Evolutionary conservation across 2,797 vertebrate species (phyloP).

Genomic region (Ctenochaetus hawaiiensis): DNA sequence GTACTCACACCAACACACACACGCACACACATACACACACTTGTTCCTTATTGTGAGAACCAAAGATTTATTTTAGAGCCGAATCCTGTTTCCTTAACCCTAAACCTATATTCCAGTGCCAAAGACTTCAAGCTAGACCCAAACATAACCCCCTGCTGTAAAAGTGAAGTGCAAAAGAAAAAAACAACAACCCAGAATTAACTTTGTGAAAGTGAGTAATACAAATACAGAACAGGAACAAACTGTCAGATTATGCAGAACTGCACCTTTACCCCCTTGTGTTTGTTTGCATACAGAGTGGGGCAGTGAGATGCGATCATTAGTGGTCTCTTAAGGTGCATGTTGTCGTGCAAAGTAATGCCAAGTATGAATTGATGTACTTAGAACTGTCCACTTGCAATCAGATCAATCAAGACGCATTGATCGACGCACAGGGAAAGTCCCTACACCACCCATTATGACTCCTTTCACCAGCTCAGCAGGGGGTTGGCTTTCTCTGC

Average conservation of each 20-base stretch:
- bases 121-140: conserved; percentile 9
- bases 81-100: conserved; percentile 7
- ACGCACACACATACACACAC: neutral
- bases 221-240: conserved; percentile 1
- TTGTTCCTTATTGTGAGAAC: conserved; percentile 13
- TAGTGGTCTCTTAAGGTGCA: too few species aligned
- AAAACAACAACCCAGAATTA: conserved; percentile 7
- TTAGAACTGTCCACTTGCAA: too few species aligned
- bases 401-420: too few species aligned
- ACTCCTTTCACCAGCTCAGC: too few species aligned
- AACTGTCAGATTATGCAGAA: neutral
- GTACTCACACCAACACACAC: conserved; percentile 3
- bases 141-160: conserved; percentile 14
- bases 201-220: conserved; percentile 3
- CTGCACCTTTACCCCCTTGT: neutral
- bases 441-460: too few species aligned
- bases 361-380: too few species aligned
- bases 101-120: neutral
- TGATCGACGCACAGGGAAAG: too few species aligned
- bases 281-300: too few species aligned
- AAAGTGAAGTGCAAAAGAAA: conserved; percentile 7
- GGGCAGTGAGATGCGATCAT: too few species aligned
- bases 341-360: too few species aligned
- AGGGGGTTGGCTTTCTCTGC: too few species aligned
- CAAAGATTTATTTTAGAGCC: conserved; percentile 23